Percentiles rank a stretch among this genome's conserved stretches.
Conservation (phyloP, 2,113 vertebrate species). For the Neogale vison region DNA sequence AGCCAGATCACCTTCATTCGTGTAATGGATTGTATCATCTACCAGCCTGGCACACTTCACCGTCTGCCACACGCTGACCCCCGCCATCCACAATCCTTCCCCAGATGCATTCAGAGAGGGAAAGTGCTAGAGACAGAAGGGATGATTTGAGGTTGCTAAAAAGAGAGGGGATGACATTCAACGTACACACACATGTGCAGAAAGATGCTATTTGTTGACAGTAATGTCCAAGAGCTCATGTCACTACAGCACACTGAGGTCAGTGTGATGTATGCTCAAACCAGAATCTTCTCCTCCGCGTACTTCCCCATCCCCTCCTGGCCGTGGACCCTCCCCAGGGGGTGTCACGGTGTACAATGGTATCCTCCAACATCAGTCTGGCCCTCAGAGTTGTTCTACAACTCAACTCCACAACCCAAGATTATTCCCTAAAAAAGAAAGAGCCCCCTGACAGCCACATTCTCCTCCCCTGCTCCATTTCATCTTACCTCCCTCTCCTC, state of each 20-base stretch:
- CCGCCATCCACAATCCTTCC: background rate
- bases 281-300: background rate
- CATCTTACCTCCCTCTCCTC: background rate
- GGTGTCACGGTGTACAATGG: accelerated
- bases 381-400: background rate
- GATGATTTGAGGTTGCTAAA: background rate
- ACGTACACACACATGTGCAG: background rate
- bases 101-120: background rate
- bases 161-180: background rate
- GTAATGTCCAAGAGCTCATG: background rate
- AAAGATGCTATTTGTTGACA: background rate
- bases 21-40: background rate
- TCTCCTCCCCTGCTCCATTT: background rate
- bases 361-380: accelerated
- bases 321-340: background rate
- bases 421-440: background rate
- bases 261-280: background rate
- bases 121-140: background rate
- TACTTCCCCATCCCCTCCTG: background rate
- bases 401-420: background rate
- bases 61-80: background rate
- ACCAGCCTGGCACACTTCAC: background rate
- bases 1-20: constrained; percentile 3
- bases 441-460: background rate
- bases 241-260: background rate